These are phyloP conservation scores for Drosophila quinaria DNA, from an alignment of 2,888 invertebrate species.

Conservation along the genomic window DNA sequence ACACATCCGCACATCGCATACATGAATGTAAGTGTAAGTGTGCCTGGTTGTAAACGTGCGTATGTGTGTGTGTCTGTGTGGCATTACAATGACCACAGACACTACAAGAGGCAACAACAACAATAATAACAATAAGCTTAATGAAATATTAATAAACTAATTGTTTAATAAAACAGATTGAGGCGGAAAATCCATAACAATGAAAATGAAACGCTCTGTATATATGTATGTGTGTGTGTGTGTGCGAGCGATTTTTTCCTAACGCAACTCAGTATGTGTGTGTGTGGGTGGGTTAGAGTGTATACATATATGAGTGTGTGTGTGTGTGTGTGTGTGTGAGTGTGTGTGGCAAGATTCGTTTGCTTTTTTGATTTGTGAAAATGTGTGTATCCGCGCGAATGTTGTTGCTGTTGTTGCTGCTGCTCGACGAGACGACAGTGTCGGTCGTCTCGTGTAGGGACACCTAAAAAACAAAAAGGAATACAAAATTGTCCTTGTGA, in stretches of 20 bases:
- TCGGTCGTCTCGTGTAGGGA: slow-evolving; percentile 31
- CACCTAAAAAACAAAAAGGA: slow-evolving; percentile 21
- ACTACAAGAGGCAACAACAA: slow-evolving; percentile 38
- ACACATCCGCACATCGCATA: slow-evolving; percentile 21
- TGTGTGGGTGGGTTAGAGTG: slow-evolving; percentile 33
- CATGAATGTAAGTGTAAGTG: slow-evolving; percentile 43
- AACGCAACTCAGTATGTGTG: slow-evolving; percentile 30
- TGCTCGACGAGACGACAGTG: slow-evolving; percentile 38
- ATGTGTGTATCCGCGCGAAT: slow-evolving; percentile 79
- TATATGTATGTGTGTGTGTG: slow-evolving; percentile 30
- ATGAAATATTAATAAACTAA: slow-evolving; percentile 53
- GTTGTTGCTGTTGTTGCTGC: slow-evolving; percentile 48
- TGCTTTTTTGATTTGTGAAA: slow-evolving; percentile 81
- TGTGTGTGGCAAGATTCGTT: slow-evolving; percentile 66
- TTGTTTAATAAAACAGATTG: slow-evolving; percentile 64
- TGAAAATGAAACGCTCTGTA: slow-evolving; percentile 28
- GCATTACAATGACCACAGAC: slow-evolving; percentile 66
- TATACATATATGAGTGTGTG: slow-evolving; percentile 45
- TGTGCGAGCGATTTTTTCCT: slow-evolving; percentile 28
- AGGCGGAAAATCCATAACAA: slow-evolving; percentile 68
- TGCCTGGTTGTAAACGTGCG: slow-evolving; percentile 31
- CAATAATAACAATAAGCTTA: slow-evolving; percentile 29
- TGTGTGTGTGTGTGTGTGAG: slow-evolving; percentile 55
- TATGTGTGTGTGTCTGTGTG: slow-evolving; percentile 32
- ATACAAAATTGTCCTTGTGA: slow-evolving; percentile 60